phyloP scores from a whole-genome alignment of 2,113 vertebrate species.

The Esox niger region DNA sequence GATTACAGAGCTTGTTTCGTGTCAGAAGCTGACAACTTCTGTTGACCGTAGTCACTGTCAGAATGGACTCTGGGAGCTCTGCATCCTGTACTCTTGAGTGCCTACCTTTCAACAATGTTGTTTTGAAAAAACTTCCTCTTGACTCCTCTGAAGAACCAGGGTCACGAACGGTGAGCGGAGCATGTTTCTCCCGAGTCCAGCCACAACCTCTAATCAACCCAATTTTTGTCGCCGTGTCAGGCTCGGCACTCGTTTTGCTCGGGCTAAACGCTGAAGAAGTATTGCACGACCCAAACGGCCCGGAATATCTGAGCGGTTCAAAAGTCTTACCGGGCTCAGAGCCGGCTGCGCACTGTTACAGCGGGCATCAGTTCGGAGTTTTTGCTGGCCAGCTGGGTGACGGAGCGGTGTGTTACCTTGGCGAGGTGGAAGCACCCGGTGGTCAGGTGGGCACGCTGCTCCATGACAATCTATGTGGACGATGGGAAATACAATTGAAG shows the following conservation, averaged over 20 bases:
- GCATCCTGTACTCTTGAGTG: slow-evolving; percentile 50
- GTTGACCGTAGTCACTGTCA: too few relatives aligned
- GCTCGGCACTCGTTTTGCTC: slow-evolving; percentile 75
- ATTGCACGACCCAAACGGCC: slow-evolving; percentile 59
- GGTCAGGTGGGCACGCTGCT: slow-evolving; percentile 43
- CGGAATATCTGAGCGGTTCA: slow-evolving; percentile 81
- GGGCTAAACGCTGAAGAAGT: slow-evolving; percentile 62
- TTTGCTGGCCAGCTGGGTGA: slow-evolving; percentile 88
- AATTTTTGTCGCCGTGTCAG: slow-evolving; percentile 74
- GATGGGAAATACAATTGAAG: slow-evolving; percentile 89
- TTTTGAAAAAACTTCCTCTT: slow-evolving; percentile 74
- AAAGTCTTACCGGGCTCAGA: slow-evolving; percentile 73
- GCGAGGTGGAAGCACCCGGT: slow-evolving; percentile 74
- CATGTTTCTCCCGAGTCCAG: slow-evolving; percentile 76
- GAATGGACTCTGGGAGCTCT: slow-evolving; percentile 37
- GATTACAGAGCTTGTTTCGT: too few relatives aligned
- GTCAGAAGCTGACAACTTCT: too few relatives aligned
- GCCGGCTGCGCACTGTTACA: slow-evolving; percentile 86
- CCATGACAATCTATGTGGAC: slow-evolving; percentile 45
- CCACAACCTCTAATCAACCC: slow-evolving; percentile 68
- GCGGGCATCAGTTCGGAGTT: slow-evolving; percentile 88
- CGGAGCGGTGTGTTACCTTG: slow-evolving; percentile 85
- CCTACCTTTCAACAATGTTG: slow-evolving; percentile 77
- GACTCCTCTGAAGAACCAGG: slow-evolving; percentile 65
- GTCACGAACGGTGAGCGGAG: slow-evolving; percentile 71